Base-by-base conservation (phyloP, 2,888 invertebrate species). In the Horisme vitalbata region DNA sequence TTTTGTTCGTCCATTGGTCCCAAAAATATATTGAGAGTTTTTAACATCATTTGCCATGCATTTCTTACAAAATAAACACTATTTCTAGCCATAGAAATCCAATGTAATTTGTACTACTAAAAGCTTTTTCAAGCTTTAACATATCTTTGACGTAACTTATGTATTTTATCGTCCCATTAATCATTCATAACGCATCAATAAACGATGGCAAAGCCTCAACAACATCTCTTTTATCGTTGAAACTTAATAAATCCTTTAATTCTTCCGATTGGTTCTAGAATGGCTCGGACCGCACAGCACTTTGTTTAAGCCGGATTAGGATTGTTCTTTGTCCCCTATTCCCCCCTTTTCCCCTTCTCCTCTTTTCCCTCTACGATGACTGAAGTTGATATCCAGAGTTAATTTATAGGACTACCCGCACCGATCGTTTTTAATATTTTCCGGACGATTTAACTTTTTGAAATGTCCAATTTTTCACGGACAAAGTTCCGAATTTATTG, bases 221-320 rank as follows among this genome's bases (percentile, higher is more conserved):
- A 70, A 70, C 59, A 51, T 57, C 51, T 55, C 66, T 69, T 77
- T 75, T 70, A 71, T 79, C 70, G 73, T 63, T 59, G 56, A 61
- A 67, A 71, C 68, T 77, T 68, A 50, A 66, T 59, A 77, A 82
- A 82, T 78, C 83, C 75, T 78, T 79, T 79, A 79, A 82, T 73
- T 68, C 79, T 65, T 63, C 63, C 68, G 68, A 76, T 71, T 65
- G 70, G 59, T 63, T 59, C 55, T 58, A 52, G 56, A 57, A 36
- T 52, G 65, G 61, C 26, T 23, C 28, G 28, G 28, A 35, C 44
- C 35, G 23, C 35, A 10, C 44, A 49, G 44, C 44, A 57, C 59
- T 61, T 59, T 61, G 59, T 76, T 77, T 79, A 83, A 78, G 80
- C 75, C 68, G 74, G 77, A 79, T 83, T 79, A 80, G 58, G 71